These are phyloP conservation scores for Micropoecilia bifurca DNA, from an alignment of 2,797 vertebrate genomes.

Conservation along the genomic window DNA sequence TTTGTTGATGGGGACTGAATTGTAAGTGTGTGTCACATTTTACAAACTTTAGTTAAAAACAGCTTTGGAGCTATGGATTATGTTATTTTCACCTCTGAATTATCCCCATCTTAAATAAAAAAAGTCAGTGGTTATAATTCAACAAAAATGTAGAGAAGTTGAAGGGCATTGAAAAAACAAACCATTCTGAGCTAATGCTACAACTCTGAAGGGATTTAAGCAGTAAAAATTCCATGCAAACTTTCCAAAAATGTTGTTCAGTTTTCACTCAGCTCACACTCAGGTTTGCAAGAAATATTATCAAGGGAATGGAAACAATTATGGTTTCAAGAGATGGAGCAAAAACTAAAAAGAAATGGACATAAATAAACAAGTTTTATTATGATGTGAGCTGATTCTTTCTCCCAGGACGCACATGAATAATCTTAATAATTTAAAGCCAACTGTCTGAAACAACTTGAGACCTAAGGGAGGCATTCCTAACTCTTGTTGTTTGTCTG, in stretches of 20 bases:
- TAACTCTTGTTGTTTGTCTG: constrained; percentile 8
- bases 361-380: background rate
- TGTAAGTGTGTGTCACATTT: background rate
- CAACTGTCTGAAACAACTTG: background rate
- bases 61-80: background rate
- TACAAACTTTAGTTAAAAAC: background rate
- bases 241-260: constrained; percentile 7
- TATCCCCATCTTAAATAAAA: background rate
- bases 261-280: background rate
- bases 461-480: background rate
- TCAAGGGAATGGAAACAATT: background rate
- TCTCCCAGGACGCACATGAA: constrained; percentile 1
- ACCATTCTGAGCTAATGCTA: background rate
- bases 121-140: background rate
- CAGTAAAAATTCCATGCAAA: constrained; percentile 7
- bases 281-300: background rate
- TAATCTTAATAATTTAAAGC: background rate
- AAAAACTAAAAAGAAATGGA: background rate
- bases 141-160: background rate
- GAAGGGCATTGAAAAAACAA: background rate
- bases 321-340: background rate
- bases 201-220: background rate
- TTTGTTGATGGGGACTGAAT: too few relatives aligned
- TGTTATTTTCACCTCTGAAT: background rate
- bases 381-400: background rate